These are phyloP conservation scores for Andinoacara biseriatus DNA, from an alignment of 2,113 vertebrate genomes.

Conservation along the genomic window DNA sequence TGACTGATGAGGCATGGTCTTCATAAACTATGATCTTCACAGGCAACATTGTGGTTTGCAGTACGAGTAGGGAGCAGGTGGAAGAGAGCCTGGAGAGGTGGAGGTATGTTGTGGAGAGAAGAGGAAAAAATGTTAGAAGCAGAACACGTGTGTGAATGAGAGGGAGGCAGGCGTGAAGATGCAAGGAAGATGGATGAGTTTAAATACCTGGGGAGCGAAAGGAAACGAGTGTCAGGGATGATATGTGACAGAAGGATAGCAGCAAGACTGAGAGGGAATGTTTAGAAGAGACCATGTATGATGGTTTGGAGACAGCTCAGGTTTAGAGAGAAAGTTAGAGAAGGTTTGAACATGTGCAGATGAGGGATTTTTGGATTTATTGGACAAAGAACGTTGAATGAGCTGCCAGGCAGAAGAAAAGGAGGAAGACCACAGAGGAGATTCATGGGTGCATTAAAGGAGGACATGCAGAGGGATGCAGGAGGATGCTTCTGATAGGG, in stretches of 20 bases:
- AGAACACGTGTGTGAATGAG: neutral
- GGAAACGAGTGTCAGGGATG: too few species aligned
- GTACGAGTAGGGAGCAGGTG: neutral
- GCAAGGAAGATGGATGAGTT: neutral
- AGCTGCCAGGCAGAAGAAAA: too few species aligned
- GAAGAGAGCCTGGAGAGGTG: neutral
- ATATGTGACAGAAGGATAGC: too few species aligned
- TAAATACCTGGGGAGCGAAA: neutral
- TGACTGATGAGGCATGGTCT: neutral
- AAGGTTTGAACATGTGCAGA: too few species aligned
- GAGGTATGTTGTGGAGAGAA: neutral
- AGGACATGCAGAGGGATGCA: neutral
- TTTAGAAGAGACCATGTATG: too few species aligned
- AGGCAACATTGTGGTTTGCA: neutral
- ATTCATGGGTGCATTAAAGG: too few species aligned
- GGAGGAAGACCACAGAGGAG: too few species aligned
- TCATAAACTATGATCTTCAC: neutral
- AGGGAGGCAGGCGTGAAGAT: neutral
- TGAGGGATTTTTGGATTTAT: too few species aligned
- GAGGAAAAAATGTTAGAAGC: neutral
- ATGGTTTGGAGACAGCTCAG: neutral
- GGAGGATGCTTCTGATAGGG: too few species aligned
- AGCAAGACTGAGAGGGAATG: too few species aligned
- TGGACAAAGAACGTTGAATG: too few species aligned
- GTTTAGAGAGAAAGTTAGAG: neutral